Evolutionary conservation across 1,140 invertebrate species (phyloP), one percentile per base, ranked within the genome.

Genomic region (Zelostemma sp.): DNA sequence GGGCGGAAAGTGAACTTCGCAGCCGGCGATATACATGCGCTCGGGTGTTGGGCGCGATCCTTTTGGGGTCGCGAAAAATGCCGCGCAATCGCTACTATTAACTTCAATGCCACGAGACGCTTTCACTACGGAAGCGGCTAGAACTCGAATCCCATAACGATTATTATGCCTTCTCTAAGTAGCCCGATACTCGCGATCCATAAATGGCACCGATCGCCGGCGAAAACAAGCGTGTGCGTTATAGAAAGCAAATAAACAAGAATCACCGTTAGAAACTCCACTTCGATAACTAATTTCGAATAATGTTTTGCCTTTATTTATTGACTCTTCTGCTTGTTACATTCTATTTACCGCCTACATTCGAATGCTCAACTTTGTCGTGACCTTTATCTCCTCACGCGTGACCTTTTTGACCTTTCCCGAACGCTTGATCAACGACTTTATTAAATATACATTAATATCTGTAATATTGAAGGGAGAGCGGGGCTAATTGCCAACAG

Each of bases 1-100:
- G 77, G 82, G 83, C 82, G 72, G 73, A 78, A 75, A 78, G 75
- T 80, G 79, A 83, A 82, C 80, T 82, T 82, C 78, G 75, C 31
- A 65, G 59, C 51, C 51, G 45, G 60, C 68, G 60, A 64, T 67
- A 73, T 60, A 50, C 50, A 50, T 70, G 8, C 25, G 68, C 56
- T 62, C 66, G 50, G 54, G 60, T 69, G 60, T 25, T 70, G 78
- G 72, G 73, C 66, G 77, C 74, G 79, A 80, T 80, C 58, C 50
- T 74, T 80, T 79, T 73, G 68, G 78, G 81, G 79, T 83, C 76
- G 67, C 60, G 70, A 79, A 80, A 83, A 81, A 79, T 72, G 66
- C 67, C 56, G 47, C 63, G 56, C 68, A 68, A 73, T 78, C 71
- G 79, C 77, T 80, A 79, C 77, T 76, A 79, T 80, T 80, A 77